Evolutionary conservation across 1,140 invertebrate genomes (phyloP).

Genomic region (Mya arenaria): DNA sequence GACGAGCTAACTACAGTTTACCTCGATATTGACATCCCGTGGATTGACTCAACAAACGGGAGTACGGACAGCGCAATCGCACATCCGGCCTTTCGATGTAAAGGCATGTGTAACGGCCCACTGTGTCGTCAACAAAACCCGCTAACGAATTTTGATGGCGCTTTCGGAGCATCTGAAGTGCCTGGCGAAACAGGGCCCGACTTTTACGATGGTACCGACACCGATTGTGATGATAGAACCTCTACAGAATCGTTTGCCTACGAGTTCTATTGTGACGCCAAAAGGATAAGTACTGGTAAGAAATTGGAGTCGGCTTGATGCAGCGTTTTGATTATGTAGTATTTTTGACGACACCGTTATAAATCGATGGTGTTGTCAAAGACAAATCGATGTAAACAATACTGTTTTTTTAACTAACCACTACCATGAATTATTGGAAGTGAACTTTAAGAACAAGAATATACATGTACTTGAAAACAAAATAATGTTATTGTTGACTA

Average conservation of each 20-base stretch:
- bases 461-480: no score
- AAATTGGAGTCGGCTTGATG: background rate
- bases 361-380: background rate
- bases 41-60: background rate
- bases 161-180: background rate
- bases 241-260: background rate
- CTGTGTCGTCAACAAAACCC: background rate
- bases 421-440: no score
- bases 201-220: background rate
- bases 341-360: background rate
- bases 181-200: background rate
- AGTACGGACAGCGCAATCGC: background rate
- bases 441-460: no score
- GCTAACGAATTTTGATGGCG: background rate
- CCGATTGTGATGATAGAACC: background rate
- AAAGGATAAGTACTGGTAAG: background rate
- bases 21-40: slow-evolving; percentile 3
- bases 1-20: slow-evolving; percentile 14
- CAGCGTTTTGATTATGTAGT: background rate
- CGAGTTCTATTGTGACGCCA: background rate
- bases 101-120: background rate
- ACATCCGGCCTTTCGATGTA: background rate
- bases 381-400: background rate
- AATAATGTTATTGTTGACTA: no score
- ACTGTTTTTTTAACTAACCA: no score